Conservation (phyloP, 2,113 vertebrate species). For the Lophius piscatorius region DNA sequence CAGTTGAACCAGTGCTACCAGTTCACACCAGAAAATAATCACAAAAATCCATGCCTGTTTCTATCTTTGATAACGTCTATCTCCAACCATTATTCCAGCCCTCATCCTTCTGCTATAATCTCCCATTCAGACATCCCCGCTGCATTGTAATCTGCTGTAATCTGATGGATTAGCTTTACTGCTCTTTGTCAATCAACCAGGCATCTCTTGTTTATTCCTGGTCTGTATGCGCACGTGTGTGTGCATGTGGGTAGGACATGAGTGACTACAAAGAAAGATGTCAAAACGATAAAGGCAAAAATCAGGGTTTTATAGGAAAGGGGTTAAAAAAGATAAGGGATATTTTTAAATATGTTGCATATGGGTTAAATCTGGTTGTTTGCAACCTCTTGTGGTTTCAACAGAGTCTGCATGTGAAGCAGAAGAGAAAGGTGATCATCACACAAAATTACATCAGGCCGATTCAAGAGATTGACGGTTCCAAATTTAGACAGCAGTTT, state of each 20-base stretch:
- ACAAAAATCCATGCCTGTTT: conserved; percentile 22
- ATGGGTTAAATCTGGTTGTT: too few species aligned
- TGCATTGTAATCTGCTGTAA: conserved; percentile 73
- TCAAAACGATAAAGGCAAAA: not conserved
- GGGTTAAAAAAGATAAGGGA: too few species aligned
- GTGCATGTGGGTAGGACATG: not conserved
- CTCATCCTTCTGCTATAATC: conserved; percentile 58
- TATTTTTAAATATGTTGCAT: not conserved
- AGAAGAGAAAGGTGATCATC: conserved; percentile 14
- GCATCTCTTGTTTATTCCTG: conserved; percentile 21
- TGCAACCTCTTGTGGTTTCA: too few species aligned
- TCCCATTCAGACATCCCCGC: conserved; percentile 43
- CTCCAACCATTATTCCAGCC: conserved; percentile 51
- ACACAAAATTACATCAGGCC: conserved; percentile 4
- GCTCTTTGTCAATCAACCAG: conserved; percentile 50
- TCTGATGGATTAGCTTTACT: conserved; percentile 73
- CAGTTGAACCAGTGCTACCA: not conserved
- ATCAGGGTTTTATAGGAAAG: too few species aligned
- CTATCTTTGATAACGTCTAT: conserved; percentile 47
- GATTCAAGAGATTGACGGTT: conserved; percentile 1
- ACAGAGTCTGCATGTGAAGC: not conserved
- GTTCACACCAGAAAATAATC: conserved; percentile 11
- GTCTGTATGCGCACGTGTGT: not conserved
- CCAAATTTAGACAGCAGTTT: not conserved
- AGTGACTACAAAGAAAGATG: not conserved